Percentiles rank a stretch among this genome's conserved stretches.
Evolutionary conservation across 2,888 invertebrate genomes (phyloP).

Genomic region (Diaperis boleti): DNA sequence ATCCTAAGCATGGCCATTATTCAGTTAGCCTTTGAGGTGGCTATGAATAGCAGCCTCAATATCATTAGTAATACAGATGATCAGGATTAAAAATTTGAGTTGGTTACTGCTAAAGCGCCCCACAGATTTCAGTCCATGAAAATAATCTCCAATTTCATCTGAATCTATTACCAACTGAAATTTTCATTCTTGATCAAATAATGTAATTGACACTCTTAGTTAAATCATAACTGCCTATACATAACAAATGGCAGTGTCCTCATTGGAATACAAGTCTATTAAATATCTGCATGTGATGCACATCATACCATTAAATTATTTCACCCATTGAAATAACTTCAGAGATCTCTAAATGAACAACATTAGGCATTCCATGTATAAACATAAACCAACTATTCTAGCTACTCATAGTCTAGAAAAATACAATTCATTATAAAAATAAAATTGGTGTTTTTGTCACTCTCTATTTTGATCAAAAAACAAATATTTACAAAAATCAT

Average conservation of each 20-base stretch:
- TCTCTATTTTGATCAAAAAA: slow-evolving; percentile 47
- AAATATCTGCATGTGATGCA: slow-evolving; percentile 36
- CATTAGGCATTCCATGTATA: slow-evolving; percentile 38
- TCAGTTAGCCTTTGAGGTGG: too few relatives aligned
- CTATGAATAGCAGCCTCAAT: too few relatives aligned
- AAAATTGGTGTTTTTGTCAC: slow-evolving; percentile 59
- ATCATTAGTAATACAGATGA: slow-evolving; percentile 37
- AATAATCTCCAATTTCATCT: too few relatives aligned
- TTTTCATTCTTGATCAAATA: too few relatives aligned
- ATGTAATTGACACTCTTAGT: slow-evolving; percentile 32
- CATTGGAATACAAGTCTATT: slow-evolving; percentile 32
- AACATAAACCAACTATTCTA: slow-evolving; percentile 14
- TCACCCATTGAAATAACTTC: slow-evolving; percentile 20
- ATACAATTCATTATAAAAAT: slow-evolving; percentile 62
- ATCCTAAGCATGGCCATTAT: too few relatives aligned
- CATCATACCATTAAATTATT: slow-evolving; percentile 30
- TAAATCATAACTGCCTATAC: slow-evolving; percentile 36
- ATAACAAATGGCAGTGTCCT: slow-evolving; percentile 43
- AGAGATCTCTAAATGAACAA: slow-evolving; percentile 43
- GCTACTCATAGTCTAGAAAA: slow-evolving; percentile 53
- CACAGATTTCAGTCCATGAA: too few relatives aligned
- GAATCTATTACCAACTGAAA: too few relatives aligned
- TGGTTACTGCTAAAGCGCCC: too few relatives aligned
- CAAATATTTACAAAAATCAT: slow-evolving; percentile 46
- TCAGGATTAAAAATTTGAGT: too few relatives aligned